Base-by-base conservation (phyloP, 2,888 invertebrate species). In the Eurytoma californica region DNA sequence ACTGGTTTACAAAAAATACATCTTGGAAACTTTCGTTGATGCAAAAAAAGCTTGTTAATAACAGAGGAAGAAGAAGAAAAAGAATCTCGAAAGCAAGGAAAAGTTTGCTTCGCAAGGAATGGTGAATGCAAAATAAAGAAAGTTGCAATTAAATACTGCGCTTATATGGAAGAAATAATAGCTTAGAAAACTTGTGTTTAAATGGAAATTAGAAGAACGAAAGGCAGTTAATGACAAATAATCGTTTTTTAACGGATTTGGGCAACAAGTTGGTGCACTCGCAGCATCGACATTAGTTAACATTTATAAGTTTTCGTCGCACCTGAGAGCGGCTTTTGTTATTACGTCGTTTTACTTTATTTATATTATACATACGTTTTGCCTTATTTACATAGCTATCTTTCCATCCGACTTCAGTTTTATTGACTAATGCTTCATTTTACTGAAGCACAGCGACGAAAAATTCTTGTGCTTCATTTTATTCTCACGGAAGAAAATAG, bases 401-500 rank as follows among this genome's bases (percentile, higher is more conserved):
- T 81, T 82, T 80, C 79, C 81, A 79, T 77, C 76, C 81, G 75
- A 84, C 47, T 67, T 68, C 63, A 60, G 65, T 65, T 77, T 86
- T 86, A 86, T 85, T 86, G 85, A 85, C 86, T 86, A 87, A 85
- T 82, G 84, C 80, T 86, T 73, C 81, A 77, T 61, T 76, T 78
- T 68, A 77, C 72, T 74, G 82, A 86, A 83, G 81, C 82, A 83
- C 79, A 80, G 70, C 75, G 79, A 82, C 83, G 82, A 83, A 83
- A 76, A 81, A 83, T 83, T 81, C 82, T 87, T 87, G 87, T 87
- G 86, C 86, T 83, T 86, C 82, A 80, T 61, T 61, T 61, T 68
- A 61, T 85, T 76, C 82, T 83, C 82, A 83, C 83, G 87, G 87
- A 88, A 87, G 86, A 87, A 87, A 86, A 86, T 85, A 86, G 80